Evolutionary conservation across 2,113 vertebrate species (phyloP), one percentile per base, ranked within the genome.

Genomic region (Zapus hudsonius): DNA sequence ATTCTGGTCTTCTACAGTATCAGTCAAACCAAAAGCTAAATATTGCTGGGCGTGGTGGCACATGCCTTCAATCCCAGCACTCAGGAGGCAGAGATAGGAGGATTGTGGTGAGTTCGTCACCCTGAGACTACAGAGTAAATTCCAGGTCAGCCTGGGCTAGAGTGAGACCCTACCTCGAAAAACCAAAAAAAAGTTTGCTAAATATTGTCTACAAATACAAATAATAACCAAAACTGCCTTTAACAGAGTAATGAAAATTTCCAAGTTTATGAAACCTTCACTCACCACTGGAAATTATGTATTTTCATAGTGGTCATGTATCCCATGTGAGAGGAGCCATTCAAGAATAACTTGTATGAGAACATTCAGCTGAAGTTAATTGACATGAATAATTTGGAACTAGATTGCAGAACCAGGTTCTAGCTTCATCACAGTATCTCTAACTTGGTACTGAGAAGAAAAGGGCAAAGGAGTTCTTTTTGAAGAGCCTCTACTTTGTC

Each of bases 11-110:
- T 57, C 64, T 86, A 23, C 40, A 79, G 52, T 52, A 55, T 29
- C 16, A 82, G 85, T 89, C 86, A 91, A 81, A 66, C 76, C 42
- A 89, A 93, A 94, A 66, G 40, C 61, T 47, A 85, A 91, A 81
- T 91, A 70, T 15, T 92, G 20, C 27, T n/a, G n/a, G n/a, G n/a
- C n/a, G n/a, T n/a, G n/a, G n/a, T n/a, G n/a, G n/a, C n/a, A n/a
- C n/a, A n/a, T n/a, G n/a, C n/a, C n/a, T n/a, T n/a, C n/a, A n/a
- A n/a, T n/a, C n/a, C n/a, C n/a, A n/a, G n/a, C n/a, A n/a, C n/a
- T n/a, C n/a, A n/a, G n/a, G n/a, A n/a, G n/a, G n/a, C n/a, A n/a
- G n/a, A n/a, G n/a, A n/a, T n/a, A n/a, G n/a, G n/a, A n/a, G n/a
- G n/a, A n/a, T n/a, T n/a, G n/a, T n/a, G n/a, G n/a, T n/a, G n/a